Evolutionary conservation across 2,888 invertebrate species (phyloP).

Genomic region (Nemotelus pantherinus): DNA sequence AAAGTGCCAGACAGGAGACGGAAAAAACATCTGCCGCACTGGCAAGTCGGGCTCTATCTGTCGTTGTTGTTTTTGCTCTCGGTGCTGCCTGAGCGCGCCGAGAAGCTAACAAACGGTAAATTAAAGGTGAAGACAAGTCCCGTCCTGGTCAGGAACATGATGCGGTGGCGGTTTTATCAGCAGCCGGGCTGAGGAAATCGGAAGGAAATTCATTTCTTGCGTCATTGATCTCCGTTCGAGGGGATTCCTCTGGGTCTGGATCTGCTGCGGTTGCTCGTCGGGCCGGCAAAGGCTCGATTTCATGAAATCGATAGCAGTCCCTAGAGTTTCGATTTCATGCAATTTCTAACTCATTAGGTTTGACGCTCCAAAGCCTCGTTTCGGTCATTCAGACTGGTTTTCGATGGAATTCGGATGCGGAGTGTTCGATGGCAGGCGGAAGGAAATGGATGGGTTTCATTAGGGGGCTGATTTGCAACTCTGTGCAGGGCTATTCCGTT

Average conservation of each 20-base stretch:
- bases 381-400: too few relatives aligned
- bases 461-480: too few relatives aligned
- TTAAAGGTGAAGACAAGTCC: conserved; percentile 1
- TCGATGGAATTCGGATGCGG: too few relatives aligned
- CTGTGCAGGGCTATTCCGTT: too few relatives aligned
- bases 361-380: conserved; percentile 21
- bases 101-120: not conserved
- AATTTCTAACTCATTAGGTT: conserved; percentile 49
- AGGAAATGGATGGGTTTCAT: too few relatives aligned
- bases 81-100: not conserved
- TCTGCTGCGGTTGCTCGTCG: not conserved
- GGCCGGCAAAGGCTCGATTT: conserved; percentile 14
- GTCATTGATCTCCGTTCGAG: conserved; percentile 45
- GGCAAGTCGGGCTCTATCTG: not conserved
- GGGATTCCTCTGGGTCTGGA: conserved; percentile 21
- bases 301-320: conserved; percentile 43
- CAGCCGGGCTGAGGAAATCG: conserved; percentile 40
- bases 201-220: conserved; percentile 51
- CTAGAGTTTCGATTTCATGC: conserved; percentile 47
- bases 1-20: conserved; percentile 23
- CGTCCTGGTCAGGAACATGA: not conserved
- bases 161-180: conserved; percentile 26
- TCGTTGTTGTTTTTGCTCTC: not conserved
- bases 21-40: conserved; percentile 34
- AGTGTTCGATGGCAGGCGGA: too few relatives aligned